Base-by-base conservation (phyloP, 2,797 vertebrate species). In the Lateolabrax maculatus region DNA sequence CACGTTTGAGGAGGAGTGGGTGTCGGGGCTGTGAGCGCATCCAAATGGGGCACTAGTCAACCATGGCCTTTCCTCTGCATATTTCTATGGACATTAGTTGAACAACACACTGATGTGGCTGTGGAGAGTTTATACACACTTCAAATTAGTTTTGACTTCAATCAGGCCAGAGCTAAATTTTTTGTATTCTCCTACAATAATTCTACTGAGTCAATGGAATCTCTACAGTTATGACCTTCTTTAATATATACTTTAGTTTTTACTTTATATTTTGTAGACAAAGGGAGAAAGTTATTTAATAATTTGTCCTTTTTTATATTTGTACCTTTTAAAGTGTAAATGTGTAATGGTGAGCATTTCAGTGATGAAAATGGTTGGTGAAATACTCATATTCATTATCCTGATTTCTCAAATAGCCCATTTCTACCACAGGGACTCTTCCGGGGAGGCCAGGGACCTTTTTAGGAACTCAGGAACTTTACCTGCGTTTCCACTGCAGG, bases 11-110 rank as follows among this genome's bases (percentile, higher is more conserved):
- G 43, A 46, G 36, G 49, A 48, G 37, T 19, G 29, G n/a, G 44
- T 23, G 55, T 16, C 1, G 25, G 13, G 27, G 65, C 36, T 51
- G 65, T 34, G 53, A 77, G 43, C 2, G 6, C 21, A 44, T 82
- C 56, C 73, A 34, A 65, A 64, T 25, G 67, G 57, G 52, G 39
- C 57, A n/a, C 39, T 11, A 58, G 49, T 68, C 52, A 52, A 55
- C 49, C 2, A 9, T 39, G 53, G 41, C 61, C 4, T 9, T 31
- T 51, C 44, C 1, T 70, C 67, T 63, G 18, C 60, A 64, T 62
- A 1, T 44, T 41, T 57, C 12, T 65, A 19, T 13, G 25, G 46
- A 70, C 60, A 44, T 67, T 19, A 57, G 31, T 27, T 64, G 5
- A 41, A 19, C 41, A 21, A 51, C 37, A 15, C 49, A 15, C 41